Evolutionary conservation across 1,140 invertebrate species (phyloP), one percentile per base, ranked within the genome.

Genomic region (Aphelenchoides besseyi): DNA sequence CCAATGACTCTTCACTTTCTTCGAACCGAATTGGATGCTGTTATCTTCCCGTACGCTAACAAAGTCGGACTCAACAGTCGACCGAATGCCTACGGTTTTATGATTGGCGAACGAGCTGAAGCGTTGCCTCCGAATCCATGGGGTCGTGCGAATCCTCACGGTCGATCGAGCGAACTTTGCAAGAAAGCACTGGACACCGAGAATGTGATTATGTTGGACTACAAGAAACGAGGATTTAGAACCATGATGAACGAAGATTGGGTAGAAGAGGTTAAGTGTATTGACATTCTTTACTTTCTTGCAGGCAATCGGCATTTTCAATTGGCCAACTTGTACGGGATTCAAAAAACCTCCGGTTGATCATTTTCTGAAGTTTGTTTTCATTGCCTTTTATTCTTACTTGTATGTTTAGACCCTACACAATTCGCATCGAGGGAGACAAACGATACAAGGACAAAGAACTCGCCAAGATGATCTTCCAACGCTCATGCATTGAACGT

Each of bases 51-150:
- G 8, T 54, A 71, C 29, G 12, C 62, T 0, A 72, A 72, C 70
- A 72, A 72, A 63, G 71, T 72, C n/a, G 73, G 53, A 8, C 8
- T 75, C 1, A 75, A 75, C 37, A 73, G 70, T 63, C 48, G 68
- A 18, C 73, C 73, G 52, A 75, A 75, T 72, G 73, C 37, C 1
- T 76, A 62, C 35, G 73, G 73, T 12, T 67, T 75, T 61, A 35
- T 75, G 9, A 32, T 74, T 3, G 72, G 72, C 53, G 16, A 69
- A 33, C 2, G n/a, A 9, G 2, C 16, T 1, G 29, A 70, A 72
- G 69, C 28, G 3, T 53, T 74, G 16, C 23, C 37, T 16, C 18
- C 66, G 12, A 69, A 69, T 71, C n/a, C 37, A 8, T 28, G n/a
- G 53, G 29, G 70, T 23, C 5, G 41, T 26, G 18, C 18, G 12